Percentiles rank a stretch among this genome's conserved stretches.
These are phyloP conservation scores for Tenthredo scrophulariae DNA, from an alignment of 2,888 invertebrate genomes.

Conservation along the genomic window DNA sequence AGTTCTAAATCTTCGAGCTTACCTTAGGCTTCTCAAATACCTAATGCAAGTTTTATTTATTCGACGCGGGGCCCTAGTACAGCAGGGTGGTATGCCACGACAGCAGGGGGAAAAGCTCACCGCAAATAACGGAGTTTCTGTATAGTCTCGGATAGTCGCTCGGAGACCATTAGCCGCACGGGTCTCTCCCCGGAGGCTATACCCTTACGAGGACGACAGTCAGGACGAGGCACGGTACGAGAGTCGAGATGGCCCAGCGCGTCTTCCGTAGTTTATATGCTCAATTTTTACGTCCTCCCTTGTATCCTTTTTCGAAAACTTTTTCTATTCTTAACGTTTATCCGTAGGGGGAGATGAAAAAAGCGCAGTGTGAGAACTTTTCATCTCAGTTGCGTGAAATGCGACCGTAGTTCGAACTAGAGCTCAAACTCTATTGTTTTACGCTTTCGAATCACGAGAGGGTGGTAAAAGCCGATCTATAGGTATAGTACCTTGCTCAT, in stretches of 20 bases:
- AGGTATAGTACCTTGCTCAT: neutral
- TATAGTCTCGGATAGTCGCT: conserved; percentile 61
- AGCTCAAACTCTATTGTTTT: conserved; percentile 43
- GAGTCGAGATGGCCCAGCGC: conserved; percentile 41
- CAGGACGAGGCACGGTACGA: conserved; percentile 46
- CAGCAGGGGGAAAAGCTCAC: conserved; percentile 55
- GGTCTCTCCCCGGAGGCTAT: conserved; percentile 58
- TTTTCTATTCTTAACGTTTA: conserved; percentile 50
- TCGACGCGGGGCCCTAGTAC: conserved; percentile 62
- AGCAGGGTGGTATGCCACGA: conserved; percentile 55
- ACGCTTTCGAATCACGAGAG: conserved; percentile 41
- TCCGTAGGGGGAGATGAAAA: neutral
- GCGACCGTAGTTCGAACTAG: conserved; percentile 37
- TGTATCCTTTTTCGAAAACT: conserved; percentile 47
- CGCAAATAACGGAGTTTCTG: conserved; percentile 63
- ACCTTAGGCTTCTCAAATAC: conserved; percentile 43
- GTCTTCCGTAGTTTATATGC: conserved; percentile 52
- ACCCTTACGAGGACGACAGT: conserved; percentile 54
- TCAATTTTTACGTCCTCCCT: conserved; percentile 48
- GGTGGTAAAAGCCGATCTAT: conserved; percentile 18
- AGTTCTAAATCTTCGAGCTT: neutral
- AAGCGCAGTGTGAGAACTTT: conserved; percentile 38
- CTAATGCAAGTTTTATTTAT: conserved; percentile 62
- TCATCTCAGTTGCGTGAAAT: conserved; percentile 37
- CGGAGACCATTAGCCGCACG: conserved; percentile 63